Conservation (phyloP, 2,888 invertebrate genomes). For the Adela reaumurella region DNA sequence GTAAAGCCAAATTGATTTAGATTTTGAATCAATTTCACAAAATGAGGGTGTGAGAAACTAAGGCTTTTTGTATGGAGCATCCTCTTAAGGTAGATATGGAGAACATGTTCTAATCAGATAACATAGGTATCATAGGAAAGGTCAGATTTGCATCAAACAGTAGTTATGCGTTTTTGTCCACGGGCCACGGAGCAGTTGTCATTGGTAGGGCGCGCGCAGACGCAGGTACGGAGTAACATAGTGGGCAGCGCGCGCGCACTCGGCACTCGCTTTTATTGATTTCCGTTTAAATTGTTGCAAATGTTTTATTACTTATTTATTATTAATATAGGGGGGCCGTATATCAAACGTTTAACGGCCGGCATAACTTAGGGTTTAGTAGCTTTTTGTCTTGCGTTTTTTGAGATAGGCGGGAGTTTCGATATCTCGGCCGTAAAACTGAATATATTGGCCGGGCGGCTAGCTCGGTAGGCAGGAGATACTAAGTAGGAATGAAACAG, state of each 20-base stretch:
- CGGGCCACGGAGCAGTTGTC: too few relatives aligned
- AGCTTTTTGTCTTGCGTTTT: not conserved
- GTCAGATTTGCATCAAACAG: too few relatives aligned
- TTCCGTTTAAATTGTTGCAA: constrained; percentile 48
- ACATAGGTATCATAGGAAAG: too few relatives aligned
- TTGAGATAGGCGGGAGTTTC: not conserved
- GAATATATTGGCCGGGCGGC: not conserved
- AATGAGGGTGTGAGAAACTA: too few relatives aligned
- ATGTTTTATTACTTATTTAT: constrained; percentile 50
- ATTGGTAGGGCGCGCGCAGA: too few relatives aligned
- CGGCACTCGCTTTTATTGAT: constrained; percentile 31
- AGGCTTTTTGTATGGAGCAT: too few relatives aligned
- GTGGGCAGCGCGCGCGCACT: not conserved
- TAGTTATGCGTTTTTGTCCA: too few relatives aligned
- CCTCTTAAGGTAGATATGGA: too few relatives aligned
- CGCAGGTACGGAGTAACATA: not conserved
- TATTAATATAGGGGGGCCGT: constrained; percentile 28
- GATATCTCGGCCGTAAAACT: not conserved
- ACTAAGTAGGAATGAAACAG: not conserved
- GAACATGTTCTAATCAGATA: too few relatives aligned
- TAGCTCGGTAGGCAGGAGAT: not conserved
- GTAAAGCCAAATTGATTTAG: too few relatives aligned
- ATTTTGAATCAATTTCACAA: too few relatives aligned
- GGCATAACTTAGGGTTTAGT: not conserved
- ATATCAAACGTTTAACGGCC: constrained; percentile 29